Base-by-base conservation (phyloP, 2,113 vertebrate genomes). In the Capricornis sumatraensis region DNA sequence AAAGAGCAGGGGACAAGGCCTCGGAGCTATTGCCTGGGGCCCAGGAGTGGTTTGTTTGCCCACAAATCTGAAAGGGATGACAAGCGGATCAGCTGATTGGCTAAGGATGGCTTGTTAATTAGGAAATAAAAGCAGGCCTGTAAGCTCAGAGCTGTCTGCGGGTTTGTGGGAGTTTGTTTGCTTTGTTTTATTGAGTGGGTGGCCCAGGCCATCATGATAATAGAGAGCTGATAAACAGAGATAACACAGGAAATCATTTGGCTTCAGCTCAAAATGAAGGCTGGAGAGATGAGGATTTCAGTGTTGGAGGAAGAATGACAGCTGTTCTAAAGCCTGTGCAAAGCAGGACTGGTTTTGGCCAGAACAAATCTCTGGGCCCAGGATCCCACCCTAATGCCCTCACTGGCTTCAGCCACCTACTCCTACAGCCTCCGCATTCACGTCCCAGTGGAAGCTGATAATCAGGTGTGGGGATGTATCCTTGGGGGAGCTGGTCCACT, bases 101-200 rank as follows among this genome's bases (percentile, higher is more conserved):
- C 92, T 92, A 85, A 36, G 67, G 95, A 82, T 79, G 87, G 82
- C 96, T 88, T 89, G 92, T 86, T 97, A 96, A 98, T 98, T 96
- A 91, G 97, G 87, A 88, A 82, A 90, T 94, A 55, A 95, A 90
- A 85, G 28, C n/a, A 1, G 53, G 47, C 88, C 94, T 71, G 30
- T 21, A 36, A 21, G 11, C 88, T 50, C 50, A 52, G 96, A 96
- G 95, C 94, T 85, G 94, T 90, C 53, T 53, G 74, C 27, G 78
- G 91, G 88, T 92, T 86, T 90, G 93, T 81, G 79, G 87, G 89
- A 84, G 84, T 94, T 67, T 89, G 57, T 95, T 96, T 89, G 89
- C 64, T 86, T 87, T 87, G 76, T 89, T 85, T 96, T 96, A 94
- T 67, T 78, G 96, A 92, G 96, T 97, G 91, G 96, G 96, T 43